Evolutionary conservation across 1,140 invertebrate genomes (phyloP), one percentile per base, ranked within the genome.

Genomic region (Drosophila sucinea): DNA sequence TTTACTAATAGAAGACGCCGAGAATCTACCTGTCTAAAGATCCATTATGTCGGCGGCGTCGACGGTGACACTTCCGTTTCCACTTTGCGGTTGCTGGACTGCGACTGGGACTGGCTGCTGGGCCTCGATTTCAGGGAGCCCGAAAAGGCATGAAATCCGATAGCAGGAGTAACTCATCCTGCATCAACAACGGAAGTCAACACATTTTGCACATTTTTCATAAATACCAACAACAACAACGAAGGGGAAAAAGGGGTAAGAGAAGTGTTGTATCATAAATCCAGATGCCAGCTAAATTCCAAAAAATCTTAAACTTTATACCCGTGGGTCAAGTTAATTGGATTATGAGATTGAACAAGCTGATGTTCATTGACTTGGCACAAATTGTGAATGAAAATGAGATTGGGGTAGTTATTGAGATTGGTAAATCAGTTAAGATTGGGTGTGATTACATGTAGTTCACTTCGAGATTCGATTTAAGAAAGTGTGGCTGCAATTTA

Each of bases 51-150:
- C 74, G 44, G 11, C 77, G 58, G 70, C 78, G 17, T 51, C 47
- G 67, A 72, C 40, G 77, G 77, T 77, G 73, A 82, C 79, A 90
- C 87, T 90, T 90, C 87, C 87, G 87, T 87, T 90, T 90, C 87
- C 87, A 90, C 82, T 90, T 90, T 90, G 87, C 83, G 87, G 87
- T 90, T 57, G 70, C 33, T 51, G 23, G 44, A 51, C 44, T 51
- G 44, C 40, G 17, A 17, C 11, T 1, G 86, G 87, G 17, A 17
- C 11, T 1, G 86, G 87, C 87, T 60, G 69, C 33, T 83, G 67
- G 73, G 77, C 72, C 73, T 77, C 82, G 58, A 56, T 47, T 62
- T 60, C 47, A 44, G 64, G 77, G 51, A 77, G 66, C 64, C 57
- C 60, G 57, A 80, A 79, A 74, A 62, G 11, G 17, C 62, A 38